These are phyloP conservation scores for Seira musarum DNA, from an alignment of 2,888 invertebrate genomes.

Conservation along the genomic window DNA sequence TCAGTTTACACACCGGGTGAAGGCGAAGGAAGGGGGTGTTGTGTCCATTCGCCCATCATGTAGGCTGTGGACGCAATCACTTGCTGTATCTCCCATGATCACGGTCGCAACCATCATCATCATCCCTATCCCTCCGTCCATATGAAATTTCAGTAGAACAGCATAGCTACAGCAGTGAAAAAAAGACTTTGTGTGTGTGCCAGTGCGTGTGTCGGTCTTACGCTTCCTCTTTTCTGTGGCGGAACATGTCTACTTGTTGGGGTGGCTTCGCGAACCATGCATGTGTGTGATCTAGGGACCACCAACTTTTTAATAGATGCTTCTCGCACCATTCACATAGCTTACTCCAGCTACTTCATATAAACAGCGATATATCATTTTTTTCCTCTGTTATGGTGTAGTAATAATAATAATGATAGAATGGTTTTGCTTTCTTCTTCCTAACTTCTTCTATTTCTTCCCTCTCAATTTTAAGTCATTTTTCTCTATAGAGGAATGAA, in stretches of 20 bases:
- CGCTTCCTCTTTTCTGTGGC: slow-evolving; percentile 45
- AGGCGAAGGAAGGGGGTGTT: slow-evolving; percentile 18
- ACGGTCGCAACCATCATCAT: no score
- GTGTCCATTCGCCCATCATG: slow-evolving; percentile 54
- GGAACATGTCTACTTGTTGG: no score
- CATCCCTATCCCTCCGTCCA: no score
- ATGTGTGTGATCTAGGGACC: no score
- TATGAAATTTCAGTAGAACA: no score
- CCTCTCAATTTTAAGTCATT: slow-evolving; percentile 60
- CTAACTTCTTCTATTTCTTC: slow-evolving; percentile 24
- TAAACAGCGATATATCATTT: slow-evolving; percentile 45
- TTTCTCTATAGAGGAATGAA: slow-evolving; percentile 25
- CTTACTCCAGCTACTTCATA: no score
- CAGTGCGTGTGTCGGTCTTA: slow-evolving; percentile 59
- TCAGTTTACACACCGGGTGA: slow-evolving; percentile 36
- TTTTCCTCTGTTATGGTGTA: slow-evolving; percentile 5
- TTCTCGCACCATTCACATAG: no score
- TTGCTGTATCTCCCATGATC: no score
- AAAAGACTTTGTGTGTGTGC: slow-evolving; percentile 41
- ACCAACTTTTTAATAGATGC: no score
- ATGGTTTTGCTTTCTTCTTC: slow-evolving; percentile 45
- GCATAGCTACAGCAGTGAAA: no score
- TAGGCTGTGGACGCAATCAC: no score
- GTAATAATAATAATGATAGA: slow-evolving; percentile 30
- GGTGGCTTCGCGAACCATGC: no score